phyloP scores from a whole-genome alignment of 1,140 invertebrate species.

The Drosophila subobscura region DNA sequence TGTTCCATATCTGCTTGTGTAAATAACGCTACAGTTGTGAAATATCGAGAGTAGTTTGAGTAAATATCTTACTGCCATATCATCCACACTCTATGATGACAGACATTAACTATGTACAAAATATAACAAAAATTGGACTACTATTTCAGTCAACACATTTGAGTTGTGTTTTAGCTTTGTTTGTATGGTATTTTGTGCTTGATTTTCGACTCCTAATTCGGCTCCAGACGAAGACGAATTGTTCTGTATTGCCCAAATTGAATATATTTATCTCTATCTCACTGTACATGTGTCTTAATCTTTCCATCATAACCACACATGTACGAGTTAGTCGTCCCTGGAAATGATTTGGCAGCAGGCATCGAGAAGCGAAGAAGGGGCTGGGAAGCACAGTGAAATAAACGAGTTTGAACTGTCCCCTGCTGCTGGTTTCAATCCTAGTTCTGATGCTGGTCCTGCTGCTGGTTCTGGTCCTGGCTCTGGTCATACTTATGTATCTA shows the following conservation, averaged over 20 bases:
- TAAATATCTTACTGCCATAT: no score
- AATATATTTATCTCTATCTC: constrained; percentile 28
- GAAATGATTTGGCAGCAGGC: constrained; percentile 1
- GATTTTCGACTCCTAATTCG: no score
- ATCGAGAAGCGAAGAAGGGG: not conserved
- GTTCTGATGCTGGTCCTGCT: constrained; percentile 2
- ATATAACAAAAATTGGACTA: no score
- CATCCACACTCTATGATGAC: no score
- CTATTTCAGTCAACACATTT: no score
- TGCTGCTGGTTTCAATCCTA: not conserved
- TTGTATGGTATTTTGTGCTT: no score
- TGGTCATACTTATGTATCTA: not conserved
- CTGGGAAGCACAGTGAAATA: constrained; percentile 18
- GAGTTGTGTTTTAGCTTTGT: no score
- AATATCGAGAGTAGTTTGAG: no score
- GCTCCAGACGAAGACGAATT: not conserved
- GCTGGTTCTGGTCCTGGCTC: constrained; percentile 5
- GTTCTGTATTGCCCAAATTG: constrained; percentile 25
- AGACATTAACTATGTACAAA: no score
- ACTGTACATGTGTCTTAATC: not conserved
- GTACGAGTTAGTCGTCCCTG: constrained; percentile 4
- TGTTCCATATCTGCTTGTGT: no score
- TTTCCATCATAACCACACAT: no score
- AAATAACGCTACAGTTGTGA: no score
- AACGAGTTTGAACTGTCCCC: constrained; percentile 41